Conservation (phyloP, 2,888 invertebrate species). For the Thera britannica region DNA sequence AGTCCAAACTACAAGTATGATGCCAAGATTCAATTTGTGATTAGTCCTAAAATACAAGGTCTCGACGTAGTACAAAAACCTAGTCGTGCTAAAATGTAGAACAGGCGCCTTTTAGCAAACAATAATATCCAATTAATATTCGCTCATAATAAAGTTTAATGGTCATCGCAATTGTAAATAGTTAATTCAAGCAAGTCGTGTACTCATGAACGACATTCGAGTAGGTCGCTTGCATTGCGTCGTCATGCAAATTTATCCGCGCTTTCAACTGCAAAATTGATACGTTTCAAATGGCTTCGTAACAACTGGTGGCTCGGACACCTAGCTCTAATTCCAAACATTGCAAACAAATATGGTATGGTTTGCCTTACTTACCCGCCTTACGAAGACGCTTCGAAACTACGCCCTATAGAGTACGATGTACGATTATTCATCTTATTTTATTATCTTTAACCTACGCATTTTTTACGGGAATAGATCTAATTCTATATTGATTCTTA, state of each 20-base stretch:
- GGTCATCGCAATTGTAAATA: slow-evolving; percentile 45
- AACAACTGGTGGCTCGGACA: slow-evolving; percentile 53
- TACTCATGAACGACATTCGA: slow-evolving; percentile 43
- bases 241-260: slow-evolving; percentile 68
- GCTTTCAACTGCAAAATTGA: slow-evolving; percentile 69
- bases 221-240: slow-evolving; percentile 56
- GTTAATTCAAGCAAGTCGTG: slow-evolving; percentile 53
- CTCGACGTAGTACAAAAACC: not conserved
- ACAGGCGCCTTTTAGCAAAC: slow-evolving; percentile 8
- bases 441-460: no score
- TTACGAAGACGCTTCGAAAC: no score
- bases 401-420: no score
- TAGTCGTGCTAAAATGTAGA: slow-evolving; percentile 11
- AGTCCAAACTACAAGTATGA: no score
- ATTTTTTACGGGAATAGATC: no score
- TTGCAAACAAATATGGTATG: slow-evolving; percentile 32
- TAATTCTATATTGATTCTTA: no score
- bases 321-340: slow-evolving; percentile 47
- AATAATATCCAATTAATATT: slow-evolving; percentile 41
- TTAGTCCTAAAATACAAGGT: not conserved
- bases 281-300: slow-evolving; percentile 63
- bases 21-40: not conserved
- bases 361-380: slow-evolving; percentile 10
- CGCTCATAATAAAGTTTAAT: slow-evolving; percentile 41
- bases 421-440: no score